Evolutionary conservation across 2,797 vertebrate species (phyloP).

Genomic region (Toxotes lorentzi): DNA sequence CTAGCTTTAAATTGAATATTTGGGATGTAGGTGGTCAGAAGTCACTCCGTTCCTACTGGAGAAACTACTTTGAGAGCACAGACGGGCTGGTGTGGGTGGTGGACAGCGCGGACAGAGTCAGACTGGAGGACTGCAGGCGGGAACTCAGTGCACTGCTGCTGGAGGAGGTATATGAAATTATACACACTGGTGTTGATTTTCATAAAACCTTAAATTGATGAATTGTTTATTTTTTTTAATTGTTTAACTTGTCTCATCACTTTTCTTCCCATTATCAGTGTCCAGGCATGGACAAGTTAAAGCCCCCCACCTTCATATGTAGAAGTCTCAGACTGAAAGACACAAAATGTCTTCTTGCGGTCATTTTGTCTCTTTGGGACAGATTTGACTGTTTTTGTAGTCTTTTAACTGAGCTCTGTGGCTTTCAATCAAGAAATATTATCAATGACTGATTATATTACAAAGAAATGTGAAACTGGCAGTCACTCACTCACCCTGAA

Average conservation of each 20-base stretch:
- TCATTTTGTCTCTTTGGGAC: not conserved
- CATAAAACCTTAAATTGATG: too few relatives aligned
- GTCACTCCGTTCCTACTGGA: constrained; percentile 94
- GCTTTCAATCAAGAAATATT: too few relatives aligned
- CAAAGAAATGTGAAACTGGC: not conserved
- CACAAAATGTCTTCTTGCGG: too few relatives aligned
- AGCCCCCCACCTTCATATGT: not conserved
- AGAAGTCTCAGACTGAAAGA: too few relatives aligned
- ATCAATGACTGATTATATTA: too few relatives aligned
- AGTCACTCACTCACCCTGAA: not conserved
- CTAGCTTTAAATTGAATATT: constrained; percentile 93
- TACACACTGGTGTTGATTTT: not conserved
- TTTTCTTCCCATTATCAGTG: not conserved
- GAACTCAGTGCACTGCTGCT: constrained; percentile 88
- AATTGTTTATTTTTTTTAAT: not conserved
- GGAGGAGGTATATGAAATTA: constrained; percentile 86
- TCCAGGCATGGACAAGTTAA: not conserved
- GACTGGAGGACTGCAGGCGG: constrained; percentile 90
- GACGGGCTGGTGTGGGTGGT: constrained; percentile 96
- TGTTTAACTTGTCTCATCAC: not conserved
- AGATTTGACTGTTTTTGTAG: too few relatives aligned
- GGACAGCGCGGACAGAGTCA: constrained; percentile 92
- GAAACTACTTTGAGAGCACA: constrained; percentile 96
- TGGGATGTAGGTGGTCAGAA: constrained; percentile 96
- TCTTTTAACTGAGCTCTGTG: too few relatives aligned